phyloP scores from a whole-genome alignment of 2,113 vertebrate species.

The Percopsis transmontana region DNA sequence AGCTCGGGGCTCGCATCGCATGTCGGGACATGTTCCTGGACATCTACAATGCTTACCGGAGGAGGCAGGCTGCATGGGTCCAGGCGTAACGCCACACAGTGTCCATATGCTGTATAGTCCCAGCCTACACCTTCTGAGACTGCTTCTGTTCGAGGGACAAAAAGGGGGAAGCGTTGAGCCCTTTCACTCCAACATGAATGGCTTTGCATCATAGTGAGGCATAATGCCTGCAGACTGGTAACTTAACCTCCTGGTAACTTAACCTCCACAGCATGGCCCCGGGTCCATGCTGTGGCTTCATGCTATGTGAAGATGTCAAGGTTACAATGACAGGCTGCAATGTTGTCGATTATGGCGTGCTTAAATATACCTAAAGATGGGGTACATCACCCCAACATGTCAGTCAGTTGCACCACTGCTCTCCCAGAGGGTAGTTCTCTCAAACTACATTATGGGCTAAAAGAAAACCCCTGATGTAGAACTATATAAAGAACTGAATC shows the following conservation, averaged over 20 bases:
- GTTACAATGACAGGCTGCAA: background rate
- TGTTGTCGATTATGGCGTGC: background rate
- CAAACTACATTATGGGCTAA: background rate
- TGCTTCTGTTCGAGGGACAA: background rate
- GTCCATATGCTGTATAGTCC: too few relatives aligned
- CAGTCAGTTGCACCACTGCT: background rate
- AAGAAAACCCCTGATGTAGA: background rate
- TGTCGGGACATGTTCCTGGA: constrained; percentile 86
- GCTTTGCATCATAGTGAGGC: background rate
- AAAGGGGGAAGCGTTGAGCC: background rate
- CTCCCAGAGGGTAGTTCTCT: background rate
- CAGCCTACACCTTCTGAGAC: background rate
- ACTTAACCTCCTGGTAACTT: background rate
- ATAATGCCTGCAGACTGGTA: background rate
- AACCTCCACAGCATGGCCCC: background rate
- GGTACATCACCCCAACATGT: background rate
- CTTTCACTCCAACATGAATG: background rate
- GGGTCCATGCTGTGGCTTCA: background rate
- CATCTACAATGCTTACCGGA: constrained; percentile 71
- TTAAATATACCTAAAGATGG: background rate
- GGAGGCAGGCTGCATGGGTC: constrained; percentile 23
- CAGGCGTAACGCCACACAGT: background rate
- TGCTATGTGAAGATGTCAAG: background rate
- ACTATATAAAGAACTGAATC: too few relatives aligned
- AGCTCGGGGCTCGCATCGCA: constrained; percentile 77